Evolutionary conservation across 2,797 vertebrate genomes (phyloP).

Genomic region (Dromococcyx pavoninus): DNA sequence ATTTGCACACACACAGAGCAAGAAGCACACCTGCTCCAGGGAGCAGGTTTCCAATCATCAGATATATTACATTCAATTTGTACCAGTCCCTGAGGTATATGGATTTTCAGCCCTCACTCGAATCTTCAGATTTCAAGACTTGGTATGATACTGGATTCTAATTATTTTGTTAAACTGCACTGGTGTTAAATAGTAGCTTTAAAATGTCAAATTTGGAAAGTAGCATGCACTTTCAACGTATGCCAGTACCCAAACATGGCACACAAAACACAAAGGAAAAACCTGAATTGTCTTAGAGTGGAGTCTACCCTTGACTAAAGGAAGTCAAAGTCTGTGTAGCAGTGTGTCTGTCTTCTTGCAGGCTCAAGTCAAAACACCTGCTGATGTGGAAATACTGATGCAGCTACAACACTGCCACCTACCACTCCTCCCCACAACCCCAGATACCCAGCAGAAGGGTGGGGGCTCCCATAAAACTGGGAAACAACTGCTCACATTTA

Average conservation of each 20-base stretch:
- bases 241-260: background rate
- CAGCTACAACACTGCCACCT: background rate
- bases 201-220: background rate
- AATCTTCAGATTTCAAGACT: background rate
- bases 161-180: background rate
- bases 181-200: background rate
- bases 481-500: rapidly evolving
- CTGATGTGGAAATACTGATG: background rate
- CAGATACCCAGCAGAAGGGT: background rate
- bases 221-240: background rate
- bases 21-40: background rate
- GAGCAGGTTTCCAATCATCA: background rate
- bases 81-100: background rate
- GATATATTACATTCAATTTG: background rate
- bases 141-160: background rate
- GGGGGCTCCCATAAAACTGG: background rate
- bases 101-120: background rate
- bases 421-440: background rate
- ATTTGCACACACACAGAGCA: too few species aligned
- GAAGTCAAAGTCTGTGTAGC: background rate
- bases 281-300: background rate
- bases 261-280: background rate
- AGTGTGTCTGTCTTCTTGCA: background rate
- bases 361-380: background rate
- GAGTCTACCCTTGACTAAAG: background rate